Conservation (phyloP, 2,113 vertebrate genomes). For the Rostratula benghalensis region DNA sequence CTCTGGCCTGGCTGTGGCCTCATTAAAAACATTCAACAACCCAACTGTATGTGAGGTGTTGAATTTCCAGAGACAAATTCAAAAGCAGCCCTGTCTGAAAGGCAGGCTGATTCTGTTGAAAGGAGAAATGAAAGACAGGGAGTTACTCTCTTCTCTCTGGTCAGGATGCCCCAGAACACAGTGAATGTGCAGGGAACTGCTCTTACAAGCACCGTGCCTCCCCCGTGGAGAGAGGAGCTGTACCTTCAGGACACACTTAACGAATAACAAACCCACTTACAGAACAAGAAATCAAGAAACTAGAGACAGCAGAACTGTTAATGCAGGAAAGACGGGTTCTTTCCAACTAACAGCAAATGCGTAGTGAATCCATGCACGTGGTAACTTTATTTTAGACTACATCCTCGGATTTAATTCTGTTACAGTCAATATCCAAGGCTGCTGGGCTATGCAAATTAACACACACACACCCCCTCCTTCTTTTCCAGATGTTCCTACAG, state of each 20-base stretch:
- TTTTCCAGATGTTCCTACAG: slow-evolving; percentile 78
- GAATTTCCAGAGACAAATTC: slow-evolving; percentile 14
- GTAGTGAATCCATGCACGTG: neutral
- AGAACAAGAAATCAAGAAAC: neutral
- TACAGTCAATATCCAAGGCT: neutral
- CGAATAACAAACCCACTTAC: neutral
- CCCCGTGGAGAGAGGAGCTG: neutral
- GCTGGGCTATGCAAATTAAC: neutral
- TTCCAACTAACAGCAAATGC: neutral
- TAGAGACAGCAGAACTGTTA: neutral
- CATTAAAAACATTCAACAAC: slow-evolving; percentile 19
- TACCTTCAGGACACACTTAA: neutral
- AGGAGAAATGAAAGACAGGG: neutral
- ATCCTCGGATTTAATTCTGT: neutral
- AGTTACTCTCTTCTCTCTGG: neutral
- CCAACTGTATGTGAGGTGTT: neutral
- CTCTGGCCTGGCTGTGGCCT: slow-evolving; percentile 16
- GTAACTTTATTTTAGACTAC: neutral
- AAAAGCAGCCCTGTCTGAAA: slow-evolving; percentile 13
- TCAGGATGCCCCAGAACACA: neutral
- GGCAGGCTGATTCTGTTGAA: neutral
- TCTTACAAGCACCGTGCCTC: neutral
- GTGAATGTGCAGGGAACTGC: neutral
- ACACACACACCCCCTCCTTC: neutral
- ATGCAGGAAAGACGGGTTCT: neutral